Percentiles rank a stretch among this genome's conserved stretches.
Conservation (phyloP, 2,113 vertebrate species). For the Podarcis muralis region DNA sequence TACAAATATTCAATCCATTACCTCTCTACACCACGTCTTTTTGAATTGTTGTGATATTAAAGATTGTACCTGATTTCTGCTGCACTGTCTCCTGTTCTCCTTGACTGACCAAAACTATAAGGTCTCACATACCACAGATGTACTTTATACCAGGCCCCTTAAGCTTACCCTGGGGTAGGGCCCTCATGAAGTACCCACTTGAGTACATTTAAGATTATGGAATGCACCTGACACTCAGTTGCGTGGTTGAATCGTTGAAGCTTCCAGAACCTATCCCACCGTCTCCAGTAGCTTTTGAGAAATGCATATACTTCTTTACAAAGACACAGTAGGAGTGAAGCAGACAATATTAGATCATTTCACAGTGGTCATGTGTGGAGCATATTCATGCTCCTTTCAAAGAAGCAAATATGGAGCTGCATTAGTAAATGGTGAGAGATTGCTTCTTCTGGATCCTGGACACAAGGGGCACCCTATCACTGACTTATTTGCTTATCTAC, state of each 20-base stretch:
- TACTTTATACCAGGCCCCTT: not conserved
- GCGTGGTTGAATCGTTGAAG: not conserved
- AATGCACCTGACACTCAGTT: not conserved
- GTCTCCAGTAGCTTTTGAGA: not conserved
- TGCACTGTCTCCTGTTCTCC: not conserved
- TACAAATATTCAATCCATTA: not conserved
- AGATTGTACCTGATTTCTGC: too few species aligned
- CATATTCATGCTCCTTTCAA: not conserved
- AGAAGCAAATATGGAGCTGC: not conserved
- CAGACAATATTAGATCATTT: not conserved
- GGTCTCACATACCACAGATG: not conserved
- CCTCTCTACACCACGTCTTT: not conserved
- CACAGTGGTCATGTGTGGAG: not conserved
- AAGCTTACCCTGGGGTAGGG: too few species aligned
- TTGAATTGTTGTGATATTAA: not conserved
- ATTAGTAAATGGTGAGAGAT: not conserved
- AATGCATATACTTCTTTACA: not conserved
- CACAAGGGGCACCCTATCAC: not conserved
- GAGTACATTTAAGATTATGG: not conserved
- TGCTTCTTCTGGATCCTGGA: not conserved
- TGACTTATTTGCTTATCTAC: not conserved
- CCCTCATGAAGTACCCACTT: not conserved
- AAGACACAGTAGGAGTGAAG: not conserved
- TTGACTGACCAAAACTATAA: not conserved
- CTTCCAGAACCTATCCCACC: not conserved